Conservation (phyloP, 2,797 vertebrate species). For the Valencia hispanica region DNA sequence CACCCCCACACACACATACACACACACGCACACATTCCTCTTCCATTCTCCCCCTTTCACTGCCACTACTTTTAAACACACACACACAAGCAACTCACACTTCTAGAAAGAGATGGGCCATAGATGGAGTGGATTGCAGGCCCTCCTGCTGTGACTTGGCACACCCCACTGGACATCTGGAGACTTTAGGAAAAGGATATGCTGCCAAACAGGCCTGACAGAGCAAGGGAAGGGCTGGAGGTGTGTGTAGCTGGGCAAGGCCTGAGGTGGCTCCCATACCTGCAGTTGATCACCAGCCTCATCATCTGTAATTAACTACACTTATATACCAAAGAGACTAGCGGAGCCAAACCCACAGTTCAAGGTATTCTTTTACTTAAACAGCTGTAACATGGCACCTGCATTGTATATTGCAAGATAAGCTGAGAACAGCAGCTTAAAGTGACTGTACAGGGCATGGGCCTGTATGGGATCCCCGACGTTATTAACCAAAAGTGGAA, state of each 20-base stretch:
- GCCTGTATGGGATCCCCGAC: background rate
- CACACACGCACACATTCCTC: slow-evolving; percentile 26
- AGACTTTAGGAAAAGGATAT: slow-evolving; percentile 85
- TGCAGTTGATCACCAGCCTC: slow-evolving; percentile 80
- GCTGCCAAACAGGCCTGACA: slow-evolving; percentile 87
- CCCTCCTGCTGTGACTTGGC: slow-evolving; percentile 97
- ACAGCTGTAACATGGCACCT: background rate
- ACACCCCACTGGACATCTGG: slow-evolving; percentile 94
- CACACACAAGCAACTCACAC: slow-evolving; percentile 41
- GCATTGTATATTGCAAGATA: background rate
- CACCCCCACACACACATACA: slow-evolving; percentile 25
- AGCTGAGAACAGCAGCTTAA: background rate
- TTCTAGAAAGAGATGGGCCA: slow-evolving; percentile 80
- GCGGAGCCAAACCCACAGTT: slow-evolving; percentile 16
- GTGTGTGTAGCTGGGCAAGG: slow-evolving; percentile 74
- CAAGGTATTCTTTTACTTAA: slow-evolving; percentile 33
- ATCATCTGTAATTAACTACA: slow-evolving; percentile 84
- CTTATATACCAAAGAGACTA: slow-evolving; percentile 71
- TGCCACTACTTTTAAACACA: slow-evolving; percentile 14
- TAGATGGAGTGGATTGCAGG: slow-evolving; percentile 84
- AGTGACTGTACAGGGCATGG: background rate
- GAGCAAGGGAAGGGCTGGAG: slow-evolving; percentile 70
- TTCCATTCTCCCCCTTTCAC: slow-evolving; percentile 6
- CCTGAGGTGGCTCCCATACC: slow-evolving; percentile 83
- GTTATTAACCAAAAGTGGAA: background rate